phyloP scores from a whole-genome alignment of 30 jellyfish, hydroid and myxozoan genomes.

The Aurelia coerulea region DNA sequence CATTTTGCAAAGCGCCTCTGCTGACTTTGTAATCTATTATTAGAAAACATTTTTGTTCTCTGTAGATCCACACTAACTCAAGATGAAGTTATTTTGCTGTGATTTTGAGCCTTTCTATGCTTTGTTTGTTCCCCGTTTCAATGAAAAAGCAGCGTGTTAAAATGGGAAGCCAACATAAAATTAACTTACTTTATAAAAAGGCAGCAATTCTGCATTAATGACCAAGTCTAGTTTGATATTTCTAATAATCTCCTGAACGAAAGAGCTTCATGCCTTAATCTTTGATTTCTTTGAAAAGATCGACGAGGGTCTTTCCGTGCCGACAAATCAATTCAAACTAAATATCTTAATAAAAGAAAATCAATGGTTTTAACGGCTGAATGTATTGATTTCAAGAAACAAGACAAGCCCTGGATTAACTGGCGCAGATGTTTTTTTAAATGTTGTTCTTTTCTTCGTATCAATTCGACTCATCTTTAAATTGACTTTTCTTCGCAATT shows the following conservation, averaged over 20 bases:
- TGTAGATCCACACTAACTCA: slow-evolving; percentile 49
- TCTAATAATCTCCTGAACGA: slow-evolving; percentile 47
- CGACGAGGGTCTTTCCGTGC: slow-evolving; percentile 54
- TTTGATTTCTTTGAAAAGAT: slow-evolving; percentile 44
- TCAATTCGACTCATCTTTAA: slow-evolving; percentile 60
- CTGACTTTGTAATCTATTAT: slow-evolving; percentile 29
- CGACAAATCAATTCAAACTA: slow-evolving; percentile 65
- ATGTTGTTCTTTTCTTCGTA: slow-evolving; percentile 74
- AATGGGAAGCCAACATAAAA: slow-evolving; percentile 72
- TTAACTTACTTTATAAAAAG: slow-evolving; percentile 68
- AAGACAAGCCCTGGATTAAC: slow-evolving; percentile 43
- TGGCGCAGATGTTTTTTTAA: slow-evolving; percentile 54
- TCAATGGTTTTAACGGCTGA: slow-evolving; percentile 69
- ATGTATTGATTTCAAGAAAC: slow-evolving; percentile 51
- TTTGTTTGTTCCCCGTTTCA: slow-evolving; percentile 64
- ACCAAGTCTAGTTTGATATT: slow-evolving; percentile 64
- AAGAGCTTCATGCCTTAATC: slow-evolving; percentile 48
- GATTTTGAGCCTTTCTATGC: slow-evolving; percentile 29
- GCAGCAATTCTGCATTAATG: slow-evolving; percentile 76
- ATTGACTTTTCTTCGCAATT: slow-evolving; percentile 72
- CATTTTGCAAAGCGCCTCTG: slow-evolving; percentile 45
- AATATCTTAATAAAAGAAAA: slow-evolving; percentile 56
- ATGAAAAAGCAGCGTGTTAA: slow-evolving; percentile 59
- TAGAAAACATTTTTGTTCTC: slow-evolving; percentile 31
- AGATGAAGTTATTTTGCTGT: slow-evolving; percentile 44